Conservation (phyloP, 1,140 invertebrate species). For the Rhizoglyphus robini region DNA sequence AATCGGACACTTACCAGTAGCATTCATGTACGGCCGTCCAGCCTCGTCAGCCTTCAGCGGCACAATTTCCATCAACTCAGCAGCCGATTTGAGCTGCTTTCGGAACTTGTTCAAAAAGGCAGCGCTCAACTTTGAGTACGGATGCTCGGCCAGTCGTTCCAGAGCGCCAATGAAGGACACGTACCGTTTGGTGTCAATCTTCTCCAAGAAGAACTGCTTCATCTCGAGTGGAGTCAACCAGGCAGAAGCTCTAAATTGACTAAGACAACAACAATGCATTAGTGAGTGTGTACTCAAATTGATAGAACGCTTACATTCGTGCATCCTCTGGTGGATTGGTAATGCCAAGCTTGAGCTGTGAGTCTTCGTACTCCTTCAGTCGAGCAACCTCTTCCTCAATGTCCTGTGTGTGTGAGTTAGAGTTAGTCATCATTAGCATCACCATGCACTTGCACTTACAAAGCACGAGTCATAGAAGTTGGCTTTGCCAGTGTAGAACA, state of each 20-base stretch:
- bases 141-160: conserved; percentile 52
- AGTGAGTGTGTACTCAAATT: too few relatives aligned
- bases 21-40: conserved; percentile 51
- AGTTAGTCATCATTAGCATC: conserved; percentile 40
- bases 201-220: conserved; percentile 53
- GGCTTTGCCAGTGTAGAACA: conserved; percentile 76
- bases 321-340: conserved; percentile 32
- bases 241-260: conserved; percentile 40
- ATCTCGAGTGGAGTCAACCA: conserved; percentile 57
- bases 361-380: conserved; percentile 52
- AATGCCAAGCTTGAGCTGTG: conserved; percentile 44
- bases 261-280: too few relatives aligned
- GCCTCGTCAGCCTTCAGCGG: conserved; percentile 50
- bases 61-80: conserved; percentile 34
- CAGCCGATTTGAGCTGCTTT: conserved; percentile 42
- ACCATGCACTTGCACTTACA: conserved; percentile 39
- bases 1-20: conserved; percentile 40
- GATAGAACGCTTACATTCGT: conserved; percentile 39
- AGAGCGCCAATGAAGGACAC: conserved; percentile 55
- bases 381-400: conserved; percentile 47
- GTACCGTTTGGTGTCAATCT: conserved; percentile 53
- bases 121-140: conserved; percentile 44
- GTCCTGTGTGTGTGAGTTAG: conserved; percentile 46
- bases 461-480: conserved; percentile 67
- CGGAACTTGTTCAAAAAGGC: conserved; percentile 57